Conservation (phyloP, 2,888 invertebrate species). For the Cyaniris semiargus region DNA sequence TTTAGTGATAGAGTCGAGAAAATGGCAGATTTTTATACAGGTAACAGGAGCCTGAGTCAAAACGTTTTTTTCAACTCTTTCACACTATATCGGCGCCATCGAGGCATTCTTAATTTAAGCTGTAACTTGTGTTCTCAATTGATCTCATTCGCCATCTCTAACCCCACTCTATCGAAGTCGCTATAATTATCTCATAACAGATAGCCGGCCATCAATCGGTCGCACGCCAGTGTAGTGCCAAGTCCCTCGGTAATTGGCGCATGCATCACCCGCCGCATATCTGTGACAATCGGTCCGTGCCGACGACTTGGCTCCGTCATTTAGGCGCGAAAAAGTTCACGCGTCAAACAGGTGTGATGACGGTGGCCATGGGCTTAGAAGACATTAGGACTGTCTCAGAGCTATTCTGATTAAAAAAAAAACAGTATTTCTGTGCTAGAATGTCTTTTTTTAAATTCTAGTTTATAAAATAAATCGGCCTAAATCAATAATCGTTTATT, state of each 20-base stretch:
- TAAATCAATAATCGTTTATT: background rate
- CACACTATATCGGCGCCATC: background rate
- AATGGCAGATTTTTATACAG: no score
- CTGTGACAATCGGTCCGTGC: slow-evolving; percentile 37
- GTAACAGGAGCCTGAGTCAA: no score
- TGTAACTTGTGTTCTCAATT: no score
- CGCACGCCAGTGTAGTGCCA: background rate
- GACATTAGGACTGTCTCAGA: background rate
- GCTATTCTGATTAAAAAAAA: background rate
- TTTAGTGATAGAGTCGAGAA: no score
- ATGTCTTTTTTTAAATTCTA: no score
- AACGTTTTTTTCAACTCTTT: no score
- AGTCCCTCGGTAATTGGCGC: slow-evolving; percentile 20
- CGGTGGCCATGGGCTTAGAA: background rate
- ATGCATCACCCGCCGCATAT: slow-evolving; percentile 27
- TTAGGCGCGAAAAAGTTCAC: slow-evolving; percentile 34
- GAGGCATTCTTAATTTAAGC: background rate
- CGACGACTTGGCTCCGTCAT: slow-evolving; percentile 34
- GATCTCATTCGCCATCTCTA: background rate
- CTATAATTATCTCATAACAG: background rate
- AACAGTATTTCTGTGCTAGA: no score
- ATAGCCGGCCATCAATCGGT: slow-evolving; percentile 9
- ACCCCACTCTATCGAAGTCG: background rate
- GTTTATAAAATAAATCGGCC: no score
- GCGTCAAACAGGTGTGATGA: slow-evolving; percentile 38